Conservation (phyloP, 2,888 invertebrate genomes). For the Macrophya annulata region DNA sequence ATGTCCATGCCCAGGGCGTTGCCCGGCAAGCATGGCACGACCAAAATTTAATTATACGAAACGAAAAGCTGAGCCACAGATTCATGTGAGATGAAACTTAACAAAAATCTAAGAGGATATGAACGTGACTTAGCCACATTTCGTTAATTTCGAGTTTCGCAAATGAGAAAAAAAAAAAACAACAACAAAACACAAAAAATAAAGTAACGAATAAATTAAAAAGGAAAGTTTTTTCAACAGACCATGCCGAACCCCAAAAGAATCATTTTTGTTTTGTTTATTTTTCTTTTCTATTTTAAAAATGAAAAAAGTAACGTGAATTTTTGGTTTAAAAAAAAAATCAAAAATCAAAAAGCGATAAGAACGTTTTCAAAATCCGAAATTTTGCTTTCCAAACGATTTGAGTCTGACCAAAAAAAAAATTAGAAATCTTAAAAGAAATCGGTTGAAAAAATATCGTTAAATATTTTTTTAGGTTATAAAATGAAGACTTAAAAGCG, state of each 20-base stretch:
- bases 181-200: background rate
- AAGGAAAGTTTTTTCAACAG: too few species aligned
- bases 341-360: background rate
- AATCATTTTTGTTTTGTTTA: too few species aligned
- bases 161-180: background rate
- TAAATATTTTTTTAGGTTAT: background rate
- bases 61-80: background rate
- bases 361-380: background rate
- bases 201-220: background rate
- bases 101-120: background rate
- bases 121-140: background rate
- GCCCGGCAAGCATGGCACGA: background rate
- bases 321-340: too few species aligned
- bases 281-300: too few species aligned
- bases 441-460: background rate
- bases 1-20: background rate
- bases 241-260: too few species aligned
- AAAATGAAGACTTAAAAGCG: background rate
- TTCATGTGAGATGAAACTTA: conserved; percentile 26
- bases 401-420: background rate
- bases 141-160: background rate
- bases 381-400: background rate
- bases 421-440: background rate
- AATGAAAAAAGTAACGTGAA: too few species aligned
- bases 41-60: conserved; percentile 33